phyloP scores from a whole-genome alignment of 2,797 vertebrate species.

The Spatula clypeata region DNA sequence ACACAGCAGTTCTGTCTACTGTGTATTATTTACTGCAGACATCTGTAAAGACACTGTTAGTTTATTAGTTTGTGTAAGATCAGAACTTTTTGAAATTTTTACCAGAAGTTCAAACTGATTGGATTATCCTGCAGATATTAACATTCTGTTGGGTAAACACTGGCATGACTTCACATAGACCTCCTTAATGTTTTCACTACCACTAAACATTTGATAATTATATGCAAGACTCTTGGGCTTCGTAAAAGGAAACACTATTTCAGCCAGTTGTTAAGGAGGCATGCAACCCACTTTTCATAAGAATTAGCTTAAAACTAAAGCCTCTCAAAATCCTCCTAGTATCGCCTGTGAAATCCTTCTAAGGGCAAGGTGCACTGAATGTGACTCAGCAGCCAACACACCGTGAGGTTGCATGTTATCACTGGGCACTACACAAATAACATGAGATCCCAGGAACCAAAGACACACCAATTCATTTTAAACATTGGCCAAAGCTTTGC shows the following conservation, averaged over 20 bases:
- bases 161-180: background rate
- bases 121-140: background rate
- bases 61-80: background rate
- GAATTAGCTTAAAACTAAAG: conserved; percentile 47
- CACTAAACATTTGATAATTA: background rate
- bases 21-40: background rate
- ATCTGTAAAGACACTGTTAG: background rate
- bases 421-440: background rate
- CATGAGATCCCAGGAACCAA: background rate
- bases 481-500: background rate
- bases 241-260: background rate
- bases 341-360: background rate
- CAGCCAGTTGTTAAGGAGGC: background rate
- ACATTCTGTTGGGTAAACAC: background rate
- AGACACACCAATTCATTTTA: background rate
- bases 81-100: background rate
- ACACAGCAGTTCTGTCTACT: background rate
- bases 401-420: fast-evolving
- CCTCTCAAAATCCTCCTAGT: background rate
- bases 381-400: background rate
- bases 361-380: fast-evolving
- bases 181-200: background rate
- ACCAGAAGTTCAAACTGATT: background rate
- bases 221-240: background rate
- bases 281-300: background rate